A percentile compares a stretch with the other conserved stretches of the same genome.
Conservation (phyloP, 2,888 invertebrate genomes). For the Cosmia trapezina region DNA sequence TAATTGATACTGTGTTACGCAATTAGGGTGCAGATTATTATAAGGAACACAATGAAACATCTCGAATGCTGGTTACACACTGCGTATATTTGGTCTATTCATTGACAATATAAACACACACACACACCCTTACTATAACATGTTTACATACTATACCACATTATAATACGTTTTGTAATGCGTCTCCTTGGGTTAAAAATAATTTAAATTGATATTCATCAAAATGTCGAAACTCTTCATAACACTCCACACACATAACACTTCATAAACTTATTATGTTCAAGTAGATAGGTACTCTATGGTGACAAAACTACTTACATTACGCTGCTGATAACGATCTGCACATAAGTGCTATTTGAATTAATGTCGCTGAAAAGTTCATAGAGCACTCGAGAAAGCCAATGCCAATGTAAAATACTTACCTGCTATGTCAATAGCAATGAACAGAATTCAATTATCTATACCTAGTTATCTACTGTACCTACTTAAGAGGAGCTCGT, state of each 20-base stretch:
- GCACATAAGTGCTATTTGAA: neutral
- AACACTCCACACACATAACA: too few species aligned
- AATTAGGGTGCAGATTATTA: too few species aligned
- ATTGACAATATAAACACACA: too few species aligned
- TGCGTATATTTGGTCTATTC: too few species aligned
- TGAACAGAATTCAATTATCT: neutral
- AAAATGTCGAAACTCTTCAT: too few species aligned
- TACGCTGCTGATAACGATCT: conserved; percentile 17
- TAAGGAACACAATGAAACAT: too few species aligned
- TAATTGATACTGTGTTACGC: too few species aligned
- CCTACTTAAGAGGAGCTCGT: too few species aligned
- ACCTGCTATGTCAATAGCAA: neutral
- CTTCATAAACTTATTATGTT: too few species aligned
- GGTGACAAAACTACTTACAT: neutral
- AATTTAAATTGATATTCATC: neutral
- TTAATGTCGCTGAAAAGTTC: neutral
- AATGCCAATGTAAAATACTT: conserved; percentile 1
- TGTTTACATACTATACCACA: too few species aligned
- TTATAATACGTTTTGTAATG: neutral
- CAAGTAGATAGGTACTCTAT: neutral
- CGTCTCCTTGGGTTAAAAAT: neutral
- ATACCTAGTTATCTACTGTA: neutral
- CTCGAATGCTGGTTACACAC: too few species aligned
- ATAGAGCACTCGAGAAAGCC: conserved; percentile 4
- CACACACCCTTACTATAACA: too few species aligned